phyloP scores from a whole-genome alignment of 1,140 invertebrate genomes.

The Drosophila trapezifrons region DNA sequence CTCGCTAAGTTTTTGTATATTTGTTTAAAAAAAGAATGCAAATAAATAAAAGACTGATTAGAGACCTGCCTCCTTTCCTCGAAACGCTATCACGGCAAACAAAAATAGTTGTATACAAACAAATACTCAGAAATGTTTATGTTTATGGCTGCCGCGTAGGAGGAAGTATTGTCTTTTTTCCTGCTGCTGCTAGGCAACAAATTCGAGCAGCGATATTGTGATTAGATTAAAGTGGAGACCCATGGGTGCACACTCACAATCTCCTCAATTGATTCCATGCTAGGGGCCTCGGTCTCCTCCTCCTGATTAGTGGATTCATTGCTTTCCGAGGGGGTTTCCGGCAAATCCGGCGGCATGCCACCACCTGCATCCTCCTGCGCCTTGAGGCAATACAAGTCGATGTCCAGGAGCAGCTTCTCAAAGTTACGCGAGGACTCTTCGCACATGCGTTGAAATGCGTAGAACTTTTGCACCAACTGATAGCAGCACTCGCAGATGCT shows the following conservation, averaged over 20 bases:
- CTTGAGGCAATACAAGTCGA: slow-evolving; percentile 13
- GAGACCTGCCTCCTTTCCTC: slow-evolving; percentile 34
- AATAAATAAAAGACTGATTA: neutral
- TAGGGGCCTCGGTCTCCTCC: slow-evolving; percentile 6
- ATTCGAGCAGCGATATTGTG: slow-evolving; percentile 24
- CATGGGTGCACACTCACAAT: slow-evolving; percentile 55
- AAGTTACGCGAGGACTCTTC: slow-evolving; percentile 66
- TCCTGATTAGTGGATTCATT: slow-evolving; percentile 8
- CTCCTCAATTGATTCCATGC: slow-evolving; percentile 36
- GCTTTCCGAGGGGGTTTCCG: slow-evolving; percentile 3
- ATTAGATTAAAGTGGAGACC: slow-evolving; percentile 43
- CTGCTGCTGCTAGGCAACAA: slow-evolving; percentile 52
- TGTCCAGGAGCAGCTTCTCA: slow-evolving; percentile 43
- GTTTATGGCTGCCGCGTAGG: slow-evolving; percentile 23
- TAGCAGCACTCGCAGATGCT: slow-evolving; percentile 72
- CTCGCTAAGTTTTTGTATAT: neutral
- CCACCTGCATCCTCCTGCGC: slow-evolving; percentile 2
- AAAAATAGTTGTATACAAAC: slow-evolving; percentile 43
- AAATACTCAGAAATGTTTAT: slow-evolving; percentile 24
- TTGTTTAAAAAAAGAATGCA: neutral
- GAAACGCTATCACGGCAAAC: slow-evolving; percentile 20
- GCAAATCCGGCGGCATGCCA: neutral
- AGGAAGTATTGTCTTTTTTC: slow-evolving; percentile 19
- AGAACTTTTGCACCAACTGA: slow-evolving; percentile 64
- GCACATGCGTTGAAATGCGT: slow-evolving; percentile 73